Percentiles rank a stretch among this genome's conserved stretches.
These are phyloP conservation scores for Molothrus aeneus DNA, from an alignment of 2,797 vertebrate species.

Conservation along the genomic window DNA sequence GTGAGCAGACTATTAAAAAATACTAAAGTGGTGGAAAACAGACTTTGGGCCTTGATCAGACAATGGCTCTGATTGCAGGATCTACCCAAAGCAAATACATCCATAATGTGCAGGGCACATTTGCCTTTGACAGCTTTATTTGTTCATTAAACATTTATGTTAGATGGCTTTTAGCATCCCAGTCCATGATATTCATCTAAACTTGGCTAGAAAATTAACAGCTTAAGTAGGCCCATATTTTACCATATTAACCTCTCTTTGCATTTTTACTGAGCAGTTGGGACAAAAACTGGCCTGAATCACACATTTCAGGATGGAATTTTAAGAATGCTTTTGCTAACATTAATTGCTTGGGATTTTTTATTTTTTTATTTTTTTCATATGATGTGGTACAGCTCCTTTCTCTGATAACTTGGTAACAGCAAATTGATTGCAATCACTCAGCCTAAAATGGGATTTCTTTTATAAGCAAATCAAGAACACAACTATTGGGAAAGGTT, in stretches of 20 bases:
- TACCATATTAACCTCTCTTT: conserved; percentile 24
- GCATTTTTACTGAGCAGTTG: neutral
- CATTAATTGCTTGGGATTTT: neutral
- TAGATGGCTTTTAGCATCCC: conserved; percentile 34
- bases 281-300: neutral
- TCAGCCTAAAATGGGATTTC: conserved; percentile 13
- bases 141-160: conserved; percentile 68
- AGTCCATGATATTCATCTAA: conserved; percentile 26
- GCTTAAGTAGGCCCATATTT: conserved; percentile 40
- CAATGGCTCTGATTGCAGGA: neutral
- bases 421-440: conserved; percentile 48
- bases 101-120: conserved; percentile 13
- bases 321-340: neutral
- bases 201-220: conserved; percentile 49
- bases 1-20: neutral
- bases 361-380: neutral
- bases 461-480: conserved; percentile 41
- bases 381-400: neutral
- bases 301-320: neutral
- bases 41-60: neutral
- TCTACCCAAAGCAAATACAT: conserved; percentile 2
- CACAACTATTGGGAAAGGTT: neutral
- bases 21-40: neutral
- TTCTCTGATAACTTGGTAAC: conserved; percentile 9
- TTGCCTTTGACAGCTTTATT: conserved; percentile 60